These are phyloP conservation scores for Sebastes cheni DNA, from an alignment of 2,797 vertebrate species.

Conservation along the genomic window DNA sequence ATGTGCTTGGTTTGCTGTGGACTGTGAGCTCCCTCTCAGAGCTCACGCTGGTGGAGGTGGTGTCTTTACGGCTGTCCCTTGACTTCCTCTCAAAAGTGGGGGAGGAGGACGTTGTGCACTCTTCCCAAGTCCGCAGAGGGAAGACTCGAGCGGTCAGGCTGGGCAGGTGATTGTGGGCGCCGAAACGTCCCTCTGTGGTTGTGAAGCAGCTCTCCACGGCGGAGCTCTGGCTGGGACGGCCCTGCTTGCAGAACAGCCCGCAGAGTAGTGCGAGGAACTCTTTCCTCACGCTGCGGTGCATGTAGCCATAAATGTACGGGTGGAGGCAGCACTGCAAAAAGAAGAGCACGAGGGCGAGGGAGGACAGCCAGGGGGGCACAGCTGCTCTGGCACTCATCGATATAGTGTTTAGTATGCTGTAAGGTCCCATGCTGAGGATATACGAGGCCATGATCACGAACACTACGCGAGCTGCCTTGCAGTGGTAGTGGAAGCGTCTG, in stretches of 20 bases:
- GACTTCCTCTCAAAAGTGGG: constrained; percentile 83
- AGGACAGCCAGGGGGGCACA: constrained; percentile 85
- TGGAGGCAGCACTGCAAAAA: constrained; percentile 92
- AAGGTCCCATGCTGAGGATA: constrained; percentile 90
- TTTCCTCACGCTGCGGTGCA: constrained; percentile 90
- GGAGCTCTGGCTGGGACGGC: constrained; percentile 75
- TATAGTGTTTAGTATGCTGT: constrained; percentile 87
- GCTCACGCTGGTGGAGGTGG: constrained; percentile 82
- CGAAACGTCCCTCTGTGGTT: constrained; percentile 80
- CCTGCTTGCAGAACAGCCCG: constrained; percentile 81
- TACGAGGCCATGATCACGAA: constrained; percentile 92
- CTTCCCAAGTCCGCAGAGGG: constrained; percentile 83
- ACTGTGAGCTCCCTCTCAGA: constrained; percentile 82
- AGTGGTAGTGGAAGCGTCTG: constrained; percentile 88
- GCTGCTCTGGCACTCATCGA: constrained; percentile 77
- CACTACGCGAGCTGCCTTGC: constrained; percentile 90
- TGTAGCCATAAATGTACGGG: constrained; percentile 92
- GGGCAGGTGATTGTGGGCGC: constrained; percentile 71
- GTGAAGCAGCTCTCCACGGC: constrained; percentile 84
- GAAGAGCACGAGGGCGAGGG: constrained; percentile 88
- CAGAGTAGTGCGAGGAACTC: constrained; percentile 87
- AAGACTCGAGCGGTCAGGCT: constrained; percentile 77
- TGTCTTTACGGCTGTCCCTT: constrained; percentile 84
- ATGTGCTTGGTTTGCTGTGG: constrained; percentile 67
- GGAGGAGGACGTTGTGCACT: constrained; percentile 84